Conservation (phyloP, 2,888 invertebrate genomes). For the Pristionchus fissidentatus region DNA sequence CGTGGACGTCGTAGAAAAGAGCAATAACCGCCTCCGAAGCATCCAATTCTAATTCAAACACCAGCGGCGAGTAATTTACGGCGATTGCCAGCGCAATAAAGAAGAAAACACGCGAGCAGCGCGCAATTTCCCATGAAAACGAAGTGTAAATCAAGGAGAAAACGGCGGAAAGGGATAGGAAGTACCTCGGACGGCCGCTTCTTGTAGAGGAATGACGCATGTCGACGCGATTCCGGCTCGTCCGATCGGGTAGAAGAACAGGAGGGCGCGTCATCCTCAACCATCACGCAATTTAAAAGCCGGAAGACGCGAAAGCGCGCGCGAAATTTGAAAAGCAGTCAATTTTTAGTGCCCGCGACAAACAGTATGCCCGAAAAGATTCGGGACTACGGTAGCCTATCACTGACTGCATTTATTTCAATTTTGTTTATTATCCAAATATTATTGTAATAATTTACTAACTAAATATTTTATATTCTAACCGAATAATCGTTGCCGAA, state of each 20-base stretch:
- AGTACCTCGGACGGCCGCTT: conserved; percentile 39
- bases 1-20: too few species aligned
- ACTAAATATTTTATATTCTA: not conserved
- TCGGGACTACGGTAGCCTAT: not conserved
- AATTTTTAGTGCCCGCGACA: too few species aligned
- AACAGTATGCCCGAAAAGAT: not conserved
- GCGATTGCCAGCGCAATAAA: not conserved
- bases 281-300: not conserved
- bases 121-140: not conserved
- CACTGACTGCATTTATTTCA: not conserved
- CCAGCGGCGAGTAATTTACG: not conserved
- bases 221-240: conserved; percentile 9
- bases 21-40: too few species aligned
- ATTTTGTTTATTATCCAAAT: not conserved
- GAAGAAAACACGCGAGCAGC: not conserved
- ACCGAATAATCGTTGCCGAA: conserved; percentile 34
- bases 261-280: conserved; percentile 34
- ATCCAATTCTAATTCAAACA: too few species aligned
- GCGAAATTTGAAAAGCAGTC: not conserved
- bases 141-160: not conserved
- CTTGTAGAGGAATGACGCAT: conserved; percentile 38
- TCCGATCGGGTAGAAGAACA: conserved; percentile 4
- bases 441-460: not conserved
- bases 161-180: not conserved
- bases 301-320: not conserved